Conservation (phyloP, 2,888 invertebrate genomes). For the Emmelina monodactyla region DNA sequence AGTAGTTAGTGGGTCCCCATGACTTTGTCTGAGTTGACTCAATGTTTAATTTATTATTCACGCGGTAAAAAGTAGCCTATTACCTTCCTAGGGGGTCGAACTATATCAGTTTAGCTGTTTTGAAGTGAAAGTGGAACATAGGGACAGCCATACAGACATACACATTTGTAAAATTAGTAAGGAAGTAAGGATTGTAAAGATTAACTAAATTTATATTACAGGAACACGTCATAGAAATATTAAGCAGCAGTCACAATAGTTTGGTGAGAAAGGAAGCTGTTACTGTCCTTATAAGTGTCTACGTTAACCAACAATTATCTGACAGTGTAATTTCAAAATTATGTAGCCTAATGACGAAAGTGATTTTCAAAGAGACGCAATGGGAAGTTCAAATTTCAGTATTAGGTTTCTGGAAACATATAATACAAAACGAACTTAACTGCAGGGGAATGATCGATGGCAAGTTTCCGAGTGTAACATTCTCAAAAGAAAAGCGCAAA, state of each 20-base stretch:
- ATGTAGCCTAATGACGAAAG: conserved; percentile 70
- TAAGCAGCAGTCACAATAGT: conserved; percentile 76
- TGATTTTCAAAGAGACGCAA: conserved; percentile 75
- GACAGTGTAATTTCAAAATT: conserved; percentile 59
- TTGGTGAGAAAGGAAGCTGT: conserved; percentile 80
- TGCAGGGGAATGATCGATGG: conserved; percentile 88
- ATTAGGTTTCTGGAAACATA: conserved; percentile 75
- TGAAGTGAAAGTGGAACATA: too few relatives aligned
- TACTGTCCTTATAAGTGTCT: conserved; percentile 70
- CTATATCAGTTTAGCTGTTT: too few relatives aligned
- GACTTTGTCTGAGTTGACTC: too few relatives aligned
- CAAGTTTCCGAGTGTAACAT: conserved; percentile 78
- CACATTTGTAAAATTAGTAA: too few relatives aligned
- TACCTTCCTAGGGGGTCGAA: too few relatives aligned
- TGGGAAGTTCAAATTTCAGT: conserved; percentile 84
- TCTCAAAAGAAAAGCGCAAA: conserved; percentile 79
- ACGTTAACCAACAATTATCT: conserved; percentile 69
- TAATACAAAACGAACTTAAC: conserved; percentile 69
- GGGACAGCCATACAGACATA: too few relatives aligned
- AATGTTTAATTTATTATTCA: too few relatives aligned
- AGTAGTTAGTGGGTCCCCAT: too few relatives aligned
- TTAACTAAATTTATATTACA: too few relatives aligned
- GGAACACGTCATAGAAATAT: conserved; percentile 62
- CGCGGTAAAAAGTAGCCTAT: too few relatives aligned
- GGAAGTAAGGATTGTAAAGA: too few relatives aligned